Evolutionary conservation across 1,140 invertebrate species (phyloP).

Genomic region (Drosophila sproati): DNA sequence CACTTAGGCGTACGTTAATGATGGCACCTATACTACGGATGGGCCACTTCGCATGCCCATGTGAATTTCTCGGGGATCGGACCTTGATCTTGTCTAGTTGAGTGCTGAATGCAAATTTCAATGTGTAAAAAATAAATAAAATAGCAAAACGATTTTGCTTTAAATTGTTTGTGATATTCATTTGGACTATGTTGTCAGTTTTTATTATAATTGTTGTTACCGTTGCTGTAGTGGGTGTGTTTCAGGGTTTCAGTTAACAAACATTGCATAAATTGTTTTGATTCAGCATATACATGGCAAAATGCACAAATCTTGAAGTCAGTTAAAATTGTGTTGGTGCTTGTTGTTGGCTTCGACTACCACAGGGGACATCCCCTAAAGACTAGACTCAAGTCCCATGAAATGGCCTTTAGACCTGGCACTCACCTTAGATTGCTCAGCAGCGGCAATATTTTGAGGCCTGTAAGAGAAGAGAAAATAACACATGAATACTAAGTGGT

Average conservation of each 20-base stretch:
- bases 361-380: slow-evolving; percentile 31
- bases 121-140: slow-evolving; percentile 35
- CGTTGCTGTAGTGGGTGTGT: slow-evolving; percentile 64
- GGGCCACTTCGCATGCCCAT: slow-evolving; percentile 29
- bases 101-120: slow-evolving; percentile 62
- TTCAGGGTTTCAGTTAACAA: slow-evolving; percentile 68
- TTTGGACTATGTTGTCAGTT: slow-evolving; percentile 47
- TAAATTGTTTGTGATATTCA: slow-evolving; percentile 78
- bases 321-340: slow-evolving; percentile 37
- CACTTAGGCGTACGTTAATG: slow-evolving; percentile 34
- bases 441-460: slow-evolving; percentile 92
- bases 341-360: slow-evolving; percentile 37
- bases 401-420: slow-evolving; percentile 2
- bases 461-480: slow-evolving; percentile 86
- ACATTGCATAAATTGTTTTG: slow-evolving; percentile 54
- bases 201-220: slow-evolving; percentile 8
- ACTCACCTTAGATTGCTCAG: slow-evolving; percentile 92
- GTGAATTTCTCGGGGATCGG: slow-evolving; percentile 36
- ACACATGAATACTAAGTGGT: slow-evolving; percentile 28
- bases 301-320: slow-evolving; percentile 12
- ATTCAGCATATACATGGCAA: slow-evolving; percentile 11
- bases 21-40: slow-evolving; percentile 8
- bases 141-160: slow-evolving; percentile 37
- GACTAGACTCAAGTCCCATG: neutral
- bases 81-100: slow-evolving; percentile 73